Conservation (phyloP, 2,113 vertebrate species). For the Noturus placidus region DNA sequence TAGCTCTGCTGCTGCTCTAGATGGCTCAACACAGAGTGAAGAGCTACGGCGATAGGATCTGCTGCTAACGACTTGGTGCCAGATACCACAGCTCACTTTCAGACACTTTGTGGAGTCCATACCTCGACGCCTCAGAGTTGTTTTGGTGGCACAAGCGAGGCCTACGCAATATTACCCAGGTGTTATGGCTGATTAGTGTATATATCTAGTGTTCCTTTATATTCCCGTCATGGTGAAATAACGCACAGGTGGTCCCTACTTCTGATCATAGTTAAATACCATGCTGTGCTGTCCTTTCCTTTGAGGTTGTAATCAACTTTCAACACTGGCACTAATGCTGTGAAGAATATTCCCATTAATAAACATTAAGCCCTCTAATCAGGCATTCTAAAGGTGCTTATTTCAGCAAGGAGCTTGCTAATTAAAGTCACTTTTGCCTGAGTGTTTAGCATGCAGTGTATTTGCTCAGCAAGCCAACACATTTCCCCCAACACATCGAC, state of each 20-base stretch:
- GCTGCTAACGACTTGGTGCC: too few species aligned
- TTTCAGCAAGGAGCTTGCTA: conserved; percentile 62
- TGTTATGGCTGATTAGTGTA: too few species aligned
- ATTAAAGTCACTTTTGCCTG: conserved; percentile 66
- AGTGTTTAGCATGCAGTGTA: conserved; percentile 64
- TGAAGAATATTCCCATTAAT: conserved; percentile 69
- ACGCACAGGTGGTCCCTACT: conserved; percentile 13
- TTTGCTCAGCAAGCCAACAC: conserved; percentile 19
- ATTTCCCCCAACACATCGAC: conserved; percentile 23
- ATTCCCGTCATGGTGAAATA: neutral
- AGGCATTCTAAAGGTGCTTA: conserved; percentile 62
- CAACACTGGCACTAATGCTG: conserved; percentile 51
- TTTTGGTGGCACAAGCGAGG: too few species aligned
- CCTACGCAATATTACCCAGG: too few species aligned
- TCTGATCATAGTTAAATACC: conserved; percentile 10
- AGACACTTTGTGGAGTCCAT: too few species aligned
- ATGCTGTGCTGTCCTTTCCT: conserved; percentile 39
- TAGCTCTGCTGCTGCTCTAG: too few species aligned
- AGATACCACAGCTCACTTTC: too few species aligned
- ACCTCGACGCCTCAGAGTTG: too few species aligned
- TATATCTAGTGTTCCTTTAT: neutral
- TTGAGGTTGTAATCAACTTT: conserved; percentile 61
- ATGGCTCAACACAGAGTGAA: too few species aligned
- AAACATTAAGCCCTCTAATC: conserved; percentile 66
- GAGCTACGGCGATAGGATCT: too few species aligned